A percentile compares a stretch with the other conserved stretches of the same genome.
phyloP scores from a whole-genome alignment of 2,113 vertebrate genomes.

The Mellivora capensis region DNA sequence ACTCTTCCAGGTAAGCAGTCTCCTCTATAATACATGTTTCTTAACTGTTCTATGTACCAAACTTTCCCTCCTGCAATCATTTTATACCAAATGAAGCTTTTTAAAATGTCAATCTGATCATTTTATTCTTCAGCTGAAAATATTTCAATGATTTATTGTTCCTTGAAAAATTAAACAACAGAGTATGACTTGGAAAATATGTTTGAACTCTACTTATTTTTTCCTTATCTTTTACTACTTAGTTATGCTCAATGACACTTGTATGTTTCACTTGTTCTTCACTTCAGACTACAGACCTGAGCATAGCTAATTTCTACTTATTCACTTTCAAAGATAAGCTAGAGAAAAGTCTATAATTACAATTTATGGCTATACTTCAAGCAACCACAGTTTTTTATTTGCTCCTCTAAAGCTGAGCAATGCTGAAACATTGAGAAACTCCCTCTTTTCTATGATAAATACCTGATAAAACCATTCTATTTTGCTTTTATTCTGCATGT shows the following conservation, averaged over 20 bases:
- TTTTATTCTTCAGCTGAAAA: not conserved
- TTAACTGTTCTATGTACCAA: not conserved
- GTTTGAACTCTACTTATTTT: not conserved
- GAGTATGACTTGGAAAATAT: not conserved
- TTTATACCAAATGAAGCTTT: not conserved
- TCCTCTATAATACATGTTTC: not conserved
- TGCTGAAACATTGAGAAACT: not conserved
- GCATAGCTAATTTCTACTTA: not conserved
- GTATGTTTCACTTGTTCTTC: not conserved
- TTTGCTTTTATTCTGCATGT: not conserved
- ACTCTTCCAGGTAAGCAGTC: not conserved
- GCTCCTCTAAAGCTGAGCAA: not conserved
- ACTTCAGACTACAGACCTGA: not conserved
- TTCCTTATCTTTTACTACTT: not conserved
- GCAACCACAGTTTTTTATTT: not conserved
- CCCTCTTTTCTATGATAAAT: not conserved
- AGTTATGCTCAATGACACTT: not conserved
- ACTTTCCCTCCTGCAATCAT: not conserved
- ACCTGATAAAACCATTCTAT: not conserved
- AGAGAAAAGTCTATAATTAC: not conserved
- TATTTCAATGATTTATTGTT: not conserved
- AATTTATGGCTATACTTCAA: not conserved
- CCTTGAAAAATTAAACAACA: not conserved
- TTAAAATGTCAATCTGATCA: not conserved
- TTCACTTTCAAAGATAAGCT: not conserved